Evolutionary conservation across 2,113 vertebrate genomes (phyloP).

Genomic region (Oplegnathus fasciatus): DNA sequence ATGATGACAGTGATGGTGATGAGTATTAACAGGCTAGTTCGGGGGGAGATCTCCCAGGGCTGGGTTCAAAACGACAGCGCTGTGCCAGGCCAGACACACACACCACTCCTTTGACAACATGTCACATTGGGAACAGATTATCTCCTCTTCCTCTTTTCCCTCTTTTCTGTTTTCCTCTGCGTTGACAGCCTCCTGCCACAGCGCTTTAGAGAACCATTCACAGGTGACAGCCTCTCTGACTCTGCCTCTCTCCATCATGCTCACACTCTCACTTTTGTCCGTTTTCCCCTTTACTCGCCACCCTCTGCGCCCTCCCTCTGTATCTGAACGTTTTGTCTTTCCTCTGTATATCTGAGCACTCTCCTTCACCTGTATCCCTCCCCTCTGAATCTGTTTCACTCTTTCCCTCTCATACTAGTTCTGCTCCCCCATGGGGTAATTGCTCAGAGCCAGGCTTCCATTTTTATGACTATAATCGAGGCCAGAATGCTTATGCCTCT

Average conservation of each 20-base stretch:
- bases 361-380: slow-evolving; percentile 75
- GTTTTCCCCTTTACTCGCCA: slow-evolving; percentile 36
- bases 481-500: slow-evolving; percentile 78
- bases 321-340: slow-evolving; percentile 57
- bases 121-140: slow-evolving; percentile 71
- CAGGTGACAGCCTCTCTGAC: slow-evolving; percentile 69
- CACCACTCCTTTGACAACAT: slow-evolving; percentile 58
- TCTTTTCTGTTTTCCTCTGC: slow-evolving; percentile 56
- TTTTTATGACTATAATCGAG: slow-evolving; percentile 81
- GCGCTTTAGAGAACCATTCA: slow-evolving; percentile 65
- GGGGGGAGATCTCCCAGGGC: slow-evolving; percentile 56
- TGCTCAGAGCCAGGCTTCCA: slow-evolving; percentile 72
- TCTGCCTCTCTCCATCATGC: slow-evolving; percentile 53
- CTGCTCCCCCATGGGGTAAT: slow-evolving; percentile 77
- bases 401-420: slow-evolving; percentile 44
- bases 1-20: slow-evolving; percentile 76
- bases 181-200: slow-evolving; percentile 68
- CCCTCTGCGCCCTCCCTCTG: background rate
- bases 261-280: slow-evolving; percentile 56
- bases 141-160: slow-evolving; percentile 55
- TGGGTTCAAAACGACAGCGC: slow-evolving; percentile 60
- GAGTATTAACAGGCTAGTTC: slow-evolving; percentile 72
- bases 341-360: slow-evolving; percentile 57
- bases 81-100: slow-evolving; percentile 19
- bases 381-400: slow-evolving; percentile 50